Conservation (phyloP, 2,113 vertebrate genomes). For the Isichthys henryi region DNA sequence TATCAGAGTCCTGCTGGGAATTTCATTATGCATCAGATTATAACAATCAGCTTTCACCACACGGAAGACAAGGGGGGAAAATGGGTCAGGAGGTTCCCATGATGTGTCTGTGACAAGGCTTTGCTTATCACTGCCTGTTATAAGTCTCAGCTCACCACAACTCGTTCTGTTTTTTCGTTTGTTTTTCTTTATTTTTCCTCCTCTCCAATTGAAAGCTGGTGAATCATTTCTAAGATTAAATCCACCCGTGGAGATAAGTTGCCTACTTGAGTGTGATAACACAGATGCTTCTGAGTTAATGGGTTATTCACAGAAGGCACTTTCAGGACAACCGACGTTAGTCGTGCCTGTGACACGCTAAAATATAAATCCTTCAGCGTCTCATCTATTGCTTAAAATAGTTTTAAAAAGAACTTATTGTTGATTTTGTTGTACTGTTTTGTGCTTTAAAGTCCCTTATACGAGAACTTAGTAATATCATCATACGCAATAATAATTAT, state of each 20-base stretch:
- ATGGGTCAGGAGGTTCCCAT: neutral
- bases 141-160: neutral
- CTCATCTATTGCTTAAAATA: neutral
- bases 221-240: constrained; percentile 11
- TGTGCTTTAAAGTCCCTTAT: neutral
- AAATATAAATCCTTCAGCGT: neutral
- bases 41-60: constrained; percentile 23
- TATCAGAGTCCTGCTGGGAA: constrained; percentile 24
- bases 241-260: constrained; percentile 9
- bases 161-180: neutral
- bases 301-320: neutral
- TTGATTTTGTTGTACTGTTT: neutral
- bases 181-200: neutral
- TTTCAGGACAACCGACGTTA: neutral
- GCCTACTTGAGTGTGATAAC: constrained; percentile 11
- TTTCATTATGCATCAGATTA: constrained; percentile 37
- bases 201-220: neutral
- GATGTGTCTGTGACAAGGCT: neutral
- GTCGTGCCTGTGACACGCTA: neutral
- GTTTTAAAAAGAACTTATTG: neutral
- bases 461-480: neutral
- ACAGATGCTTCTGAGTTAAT: neutral
- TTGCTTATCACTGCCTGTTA: constrained; percentile 3
- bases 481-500: neutral
- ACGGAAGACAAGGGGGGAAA: neutral